phyloP scores from a whole-genome alignment of 2,113 vertebrate species.

The Aplodontia rufa region DNA sequence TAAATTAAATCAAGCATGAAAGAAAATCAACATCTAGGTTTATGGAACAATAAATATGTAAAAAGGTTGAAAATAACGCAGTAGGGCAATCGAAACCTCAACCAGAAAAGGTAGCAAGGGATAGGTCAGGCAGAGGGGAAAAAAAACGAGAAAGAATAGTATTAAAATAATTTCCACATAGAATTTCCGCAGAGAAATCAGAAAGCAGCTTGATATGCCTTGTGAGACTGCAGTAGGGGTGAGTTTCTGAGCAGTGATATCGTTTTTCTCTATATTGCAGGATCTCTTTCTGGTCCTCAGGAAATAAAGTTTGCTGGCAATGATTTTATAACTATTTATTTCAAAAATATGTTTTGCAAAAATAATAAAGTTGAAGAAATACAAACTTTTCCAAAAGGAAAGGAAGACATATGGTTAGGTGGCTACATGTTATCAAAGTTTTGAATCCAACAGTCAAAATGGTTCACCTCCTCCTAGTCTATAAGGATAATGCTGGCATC shows the following conservation, averaged over 20 bases:
- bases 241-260: constrained; percentile 44
- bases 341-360: constrained; percentile 25
- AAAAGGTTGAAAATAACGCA: constrained; percentile 68
- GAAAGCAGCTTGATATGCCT: not conserved
- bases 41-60: constrained; percentile 70
- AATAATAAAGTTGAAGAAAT: constrained; percentile 18
- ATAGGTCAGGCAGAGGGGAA: not conserved
- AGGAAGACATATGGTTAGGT: not conserved
- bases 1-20: constrained; percentile 80
- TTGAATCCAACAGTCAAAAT: constrained; percentile 38
- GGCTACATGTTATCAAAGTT: not conserved
- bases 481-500: not conserved
- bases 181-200: constrained; percentile 44
- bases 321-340: constrained; percentile 22
- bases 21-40: constrained; percentile 75
- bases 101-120: constrained; percentile 12
- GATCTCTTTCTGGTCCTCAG: not conserved
- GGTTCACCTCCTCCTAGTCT: not conserved
- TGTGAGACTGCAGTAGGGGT: not conserved
- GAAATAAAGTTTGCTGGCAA: constrained; percentile 26
- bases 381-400: not conserved
- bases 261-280: not conserved
- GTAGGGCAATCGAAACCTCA: constrained; percentile 21
- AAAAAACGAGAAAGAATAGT: constrained; percentile 42
- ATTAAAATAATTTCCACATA: constrained; percentile 21